These are phyloP conservation scores for Littorina saxatilis DNA, from an alignment of 1,140 invertebrate genomes.

Conservation along the genomic window DNA sequence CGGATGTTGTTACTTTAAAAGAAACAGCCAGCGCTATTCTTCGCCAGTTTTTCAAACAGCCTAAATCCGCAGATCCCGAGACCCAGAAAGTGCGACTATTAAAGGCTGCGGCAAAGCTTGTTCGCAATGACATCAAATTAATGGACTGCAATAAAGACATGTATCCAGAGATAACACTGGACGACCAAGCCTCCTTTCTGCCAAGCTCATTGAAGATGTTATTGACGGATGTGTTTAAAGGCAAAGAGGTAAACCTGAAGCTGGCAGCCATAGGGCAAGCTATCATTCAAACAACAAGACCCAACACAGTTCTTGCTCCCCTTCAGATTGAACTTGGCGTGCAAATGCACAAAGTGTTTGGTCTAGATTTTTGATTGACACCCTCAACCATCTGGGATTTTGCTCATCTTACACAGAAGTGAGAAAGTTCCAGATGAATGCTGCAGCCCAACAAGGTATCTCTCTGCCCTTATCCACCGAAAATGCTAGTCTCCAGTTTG, in stretches of 20 bases:
- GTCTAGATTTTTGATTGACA: slow-evolving; percentile 56
- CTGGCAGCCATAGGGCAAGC: slow-evolving; percentile 54
- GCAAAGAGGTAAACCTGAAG: slow-evolving; percentile 43
- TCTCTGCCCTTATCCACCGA: neutral
- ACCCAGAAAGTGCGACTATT: slow-evolving; percentile 37
- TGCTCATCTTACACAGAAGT: slow-evolving; percentile 58
- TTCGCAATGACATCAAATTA: slow-evolving; percentile 41
- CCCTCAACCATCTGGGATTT: slow-evolving; percentile 49
- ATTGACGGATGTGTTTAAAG: slow-evolving; percentile 29
- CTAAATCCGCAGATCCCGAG: slow-evolving; percentile 16
- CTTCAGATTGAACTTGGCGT: slow-evolving; percentile 58
- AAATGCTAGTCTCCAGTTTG: slow-evolving; percentile 49
- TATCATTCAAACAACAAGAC: slow-evolving; percentile 56
- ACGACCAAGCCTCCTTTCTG: slow-evolving; percentile 19
- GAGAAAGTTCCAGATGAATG: slow-evolving; percentile 40
- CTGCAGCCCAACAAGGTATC: slow-evolving; percentile 11
- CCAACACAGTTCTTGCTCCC: slow-evolving; percentile 53
- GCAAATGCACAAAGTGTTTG: slow-evolving; percentile 58
- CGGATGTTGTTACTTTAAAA: slow-evolving; percentile 36
- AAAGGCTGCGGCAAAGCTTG: slow-evolving; percentile 42
- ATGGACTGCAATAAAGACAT: slow-evolving; percentile 23
- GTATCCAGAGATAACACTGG: slow-evolving; percentile 34
- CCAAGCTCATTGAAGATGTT: slow-evolving; percentile 35
- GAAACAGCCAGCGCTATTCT: slow-evolving; percentile 26
- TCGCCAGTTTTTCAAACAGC: slow-evolving; percentile 7